Base-by-base conservation (phyloP, 2,888 invertebrate species). In the Ceraclea dissimilis region DNA sequence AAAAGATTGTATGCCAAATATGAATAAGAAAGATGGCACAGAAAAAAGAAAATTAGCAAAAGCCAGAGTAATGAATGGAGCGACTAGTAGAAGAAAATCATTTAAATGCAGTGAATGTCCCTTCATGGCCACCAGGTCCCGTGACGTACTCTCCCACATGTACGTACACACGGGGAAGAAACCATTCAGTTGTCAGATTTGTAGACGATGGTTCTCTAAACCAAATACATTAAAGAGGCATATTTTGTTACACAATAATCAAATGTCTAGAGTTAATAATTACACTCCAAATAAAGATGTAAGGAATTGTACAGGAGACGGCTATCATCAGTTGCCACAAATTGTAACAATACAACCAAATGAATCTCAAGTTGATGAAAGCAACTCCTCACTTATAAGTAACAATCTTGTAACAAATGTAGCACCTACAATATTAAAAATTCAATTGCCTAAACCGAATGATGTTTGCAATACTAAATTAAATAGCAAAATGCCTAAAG, bases 51-150 rank as follows among this genome's bases (percentile, higher is more conserved):
- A 39, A 5, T 16, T 39, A 4, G 5, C 13, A 39, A 39, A 39
- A 13, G 16, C 16, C 13, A 39, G 13, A 4, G 19, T 8, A 47
- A 39, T n/a, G 5, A 13, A 39, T 39, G 5, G 4, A 8, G 39
- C 4, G 5, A 13, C n/a, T 39, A 39, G 39, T 39, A 39, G 18
- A 47, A 17, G 20, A 20, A 47, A 47, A 47, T 2, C 47, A 13
- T 49, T 49, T 20, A 49, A 49, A 20, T 49, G 49, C n/a, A 49
- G 49, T 16, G 49, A 49, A 26, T 49, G 49, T 20, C 49, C 49
- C 2, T 49, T 19, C 16, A 22, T 20, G 17, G 21, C 49, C 2
- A n/a, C 49, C 4, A 6, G 26, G 11, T 21, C 49, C 11, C 49
- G 49, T 2, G 49, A 49, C n/a, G 49, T 49, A 10, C 21, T n/a